phyloP scores from a whole-genome alignment of 2,797 vertebrate species.

The Discoglossus pictus region DNA sequence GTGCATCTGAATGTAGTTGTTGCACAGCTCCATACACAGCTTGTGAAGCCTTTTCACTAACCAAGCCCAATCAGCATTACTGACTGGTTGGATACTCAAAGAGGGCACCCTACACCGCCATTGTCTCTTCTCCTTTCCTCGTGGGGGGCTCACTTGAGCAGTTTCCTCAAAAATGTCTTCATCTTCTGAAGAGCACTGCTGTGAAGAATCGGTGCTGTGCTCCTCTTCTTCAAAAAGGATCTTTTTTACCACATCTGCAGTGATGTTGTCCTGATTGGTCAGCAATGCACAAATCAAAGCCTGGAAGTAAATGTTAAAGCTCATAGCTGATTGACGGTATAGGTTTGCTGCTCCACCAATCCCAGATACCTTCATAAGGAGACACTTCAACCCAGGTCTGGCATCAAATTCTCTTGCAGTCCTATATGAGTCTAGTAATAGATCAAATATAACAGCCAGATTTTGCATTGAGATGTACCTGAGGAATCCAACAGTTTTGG shows the following conservation, averaged over 20 bases:
- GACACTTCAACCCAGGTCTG: constrained; percentile 91
- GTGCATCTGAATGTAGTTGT: constrained; percentile 95
- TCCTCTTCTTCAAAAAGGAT: constrained; percentile 92
- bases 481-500: constrained; percentile 85
- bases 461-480: constrained; percentile 98
- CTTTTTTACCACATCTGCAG: constrained; percentile 89
- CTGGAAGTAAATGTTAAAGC: constrained; percentile 96
- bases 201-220: constrained; percentile 89
- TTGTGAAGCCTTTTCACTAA: constrained; percentile 90
- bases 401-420: constrained; percentile 95
- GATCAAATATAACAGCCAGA: constrained; percentile 92
- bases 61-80: constrained; percentile 92
- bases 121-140: constrained; percentile 83
- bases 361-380: constrained; percentile 96
- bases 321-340: constrained; percentile 95
- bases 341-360: constrained; percentile 92
- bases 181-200: constrained; percentile 91
- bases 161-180: constrained; percentile 98
- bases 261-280: constrained; percentile 87
- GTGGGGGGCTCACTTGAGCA: constrained; percentile 91
- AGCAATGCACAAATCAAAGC: constrained; percentile 86
- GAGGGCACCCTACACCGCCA: constrained; percentile 84
- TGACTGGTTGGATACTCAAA: constrained; percentile 82
- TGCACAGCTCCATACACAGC: constrained; percentile 91
- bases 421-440: constrained; percentile 93